Conservation (phyloP, 2,888 invertebrate species). For the Macrosoma leucophasiata region DNA sequence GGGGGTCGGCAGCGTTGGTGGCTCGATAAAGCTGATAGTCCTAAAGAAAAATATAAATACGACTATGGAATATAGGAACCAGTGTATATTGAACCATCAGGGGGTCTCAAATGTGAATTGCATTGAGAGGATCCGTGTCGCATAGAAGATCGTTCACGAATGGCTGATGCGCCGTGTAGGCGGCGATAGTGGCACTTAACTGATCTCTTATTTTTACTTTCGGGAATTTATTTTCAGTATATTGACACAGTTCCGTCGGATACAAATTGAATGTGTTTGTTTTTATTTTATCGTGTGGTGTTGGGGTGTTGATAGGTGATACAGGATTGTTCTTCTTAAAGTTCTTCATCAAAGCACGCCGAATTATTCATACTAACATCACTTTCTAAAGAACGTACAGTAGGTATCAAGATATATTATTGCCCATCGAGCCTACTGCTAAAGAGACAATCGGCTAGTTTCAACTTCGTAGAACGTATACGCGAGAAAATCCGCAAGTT, state of each 20-base stretch:
- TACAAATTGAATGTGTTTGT: conserved; percentile 20
- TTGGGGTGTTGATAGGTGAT: too few relatives aligned
- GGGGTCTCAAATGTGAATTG: conserved; percentile 19
- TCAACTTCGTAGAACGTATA: too few relatives aligned
- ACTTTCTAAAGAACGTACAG: too few relatives aligned
- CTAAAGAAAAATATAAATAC: conserved; percentile 39
- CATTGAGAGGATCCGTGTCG: conserved; percentile 20
- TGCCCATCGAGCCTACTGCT: too few relatives aligned
- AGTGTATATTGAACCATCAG: conserved; percentile 20
- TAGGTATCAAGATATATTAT: too few relatives aligned
- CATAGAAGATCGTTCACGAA: conserved; percentile 28
- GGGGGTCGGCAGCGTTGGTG: conserved; percentile 43
- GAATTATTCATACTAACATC: too few relatives aligned
- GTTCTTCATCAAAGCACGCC: too few relatives aligned
- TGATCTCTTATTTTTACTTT: conserved; percentile 35
- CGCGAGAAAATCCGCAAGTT: too few relatives aligned
- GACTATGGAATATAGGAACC: conserved; percentile 22
- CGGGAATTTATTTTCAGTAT: conserved; percentile 34
- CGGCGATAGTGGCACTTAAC: conserved; percentile 29
- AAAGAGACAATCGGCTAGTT: too few relatives aligned
- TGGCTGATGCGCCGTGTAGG: conserved; percentile 26
- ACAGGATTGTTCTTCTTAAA: too few relatives aligned
- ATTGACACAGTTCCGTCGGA: conserved; percentile 35
- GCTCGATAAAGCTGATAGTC: conserved; percentile 41
- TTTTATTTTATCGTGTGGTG: conserved; percentile 24